A percentile compares a stretch with the other conserved stretches of the same genome.
phyloP scores from a whole-genome alignment of 1,140 invertebrate species.

The Cydia splendana region DNA sequence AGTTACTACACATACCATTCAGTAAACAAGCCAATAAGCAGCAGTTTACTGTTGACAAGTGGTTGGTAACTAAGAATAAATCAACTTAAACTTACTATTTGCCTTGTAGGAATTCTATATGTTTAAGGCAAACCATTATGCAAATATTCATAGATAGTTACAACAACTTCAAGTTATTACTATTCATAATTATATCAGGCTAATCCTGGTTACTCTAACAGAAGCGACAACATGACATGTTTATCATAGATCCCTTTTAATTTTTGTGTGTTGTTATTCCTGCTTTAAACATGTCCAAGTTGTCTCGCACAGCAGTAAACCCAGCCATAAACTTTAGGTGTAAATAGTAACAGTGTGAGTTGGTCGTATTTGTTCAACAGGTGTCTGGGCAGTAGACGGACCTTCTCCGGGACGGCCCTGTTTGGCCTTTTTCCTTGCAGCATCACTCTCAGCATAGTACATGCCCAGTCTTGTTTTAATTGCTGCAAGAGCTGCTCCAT shows the following conservation, averaged over 20 bases:
- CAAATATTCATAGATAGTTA: constrained; percentile 12
- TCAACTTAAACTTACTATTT: not conserved
- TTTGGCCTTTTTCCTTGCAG: constrained; percentile 74
- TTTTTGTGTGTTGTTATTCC: not conserved
- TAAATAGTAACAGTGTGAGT: constrained; percentile 70
- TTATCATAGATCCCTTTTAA: not conserved
- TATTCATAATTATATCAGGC: constrained; percentile 9
- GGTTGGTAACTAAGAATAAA: not conserved
- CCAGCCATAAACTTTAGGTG: constrained; percentile 45
- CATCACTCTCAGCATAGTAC: constrained; percentile 77
- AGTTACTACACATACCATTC: not conserved
- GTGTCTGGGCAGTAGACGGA: constrained; percentile 55
- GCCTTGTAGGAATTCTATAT: not conserved
- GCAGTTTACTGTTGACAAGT: not conserved
- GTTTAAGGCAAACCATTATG: not conserved
- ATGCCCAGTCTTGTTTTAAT: constrained; percentile 78
- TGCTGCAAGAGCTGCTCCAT: constrained; percentile 74
- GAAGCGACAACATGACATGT: not conserved
- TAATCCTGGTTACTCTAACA: constrained; percentile 1
- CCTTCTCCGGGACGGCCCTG: constrained; percentile 60
- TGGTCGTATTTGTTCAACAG: constrained; percentile 58
- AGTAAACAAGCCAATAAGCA: not conserved
- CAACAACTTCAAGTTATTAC: constrained; percentile 9
- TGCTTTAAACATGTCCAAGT: not conserved
- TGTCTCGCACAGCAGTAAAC: not conserved